A percentile compares a stretch with the other conserved stretches of the same genome.
Evolutionary conservation across 2,113 vertebrate genomes (phyloP).

Genomic region (Hydropotes inermis): DNA sequence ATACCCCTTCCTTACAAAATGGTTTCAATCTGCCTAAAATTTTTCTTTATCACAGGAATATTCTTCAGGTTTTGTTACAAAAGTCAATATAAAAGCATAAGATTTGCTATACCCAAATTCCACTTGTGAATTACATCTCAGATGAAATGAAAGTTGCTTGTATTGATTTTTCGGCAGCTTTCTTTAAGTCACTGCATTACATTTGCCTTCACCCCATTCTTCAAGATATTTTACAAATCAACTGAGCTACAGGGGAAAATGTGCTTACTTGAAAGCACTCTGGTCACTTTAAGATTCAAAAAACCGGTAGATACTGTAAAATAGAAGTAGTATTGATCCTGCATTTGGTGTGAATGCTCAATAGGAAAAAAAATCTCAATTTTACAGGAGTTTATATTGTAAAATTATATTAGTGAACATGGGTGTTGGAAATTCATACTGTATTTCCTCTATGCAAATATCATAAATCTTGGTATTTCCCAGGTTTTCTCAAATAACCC

Average conservation of each 20-base stretch:
- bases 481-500: neutral
- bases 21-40: neutral
- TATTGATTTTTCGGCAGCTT: neutral
- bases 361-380: neutral
- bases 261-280: neutral
- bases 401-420: neutral
- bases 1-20: neutral
- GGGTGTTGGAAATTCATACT: neutral
- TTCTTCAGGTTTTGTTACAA: neutral
- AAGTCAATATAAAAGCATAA: neutral
- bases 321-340: neutral
- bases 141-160: neutral
- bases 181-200: neutral
- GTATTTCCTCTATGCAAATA: neutral
- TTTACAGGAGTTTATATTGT: neutral
- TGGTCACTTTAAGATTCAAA: slow-evolving; percentile 14
- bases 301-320: slow-evolving; percentile 9
- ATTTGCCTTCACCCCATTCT: neutral
- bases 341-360: neutral
- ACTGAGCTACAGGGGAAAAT: neutral
- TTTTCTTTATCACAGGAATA: neutral
- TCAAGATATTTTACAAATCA: slow-evolving; percentile 13
- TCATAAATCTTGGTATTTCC: neutral
- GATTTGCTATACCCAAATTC: neutral
- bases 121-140: neutral